These are phyloP conservation scores for Sinodicranocentrus sp. DNA, from an alignment of 2,888 invertebrate species.

Conservation along the genomic window DNA sequence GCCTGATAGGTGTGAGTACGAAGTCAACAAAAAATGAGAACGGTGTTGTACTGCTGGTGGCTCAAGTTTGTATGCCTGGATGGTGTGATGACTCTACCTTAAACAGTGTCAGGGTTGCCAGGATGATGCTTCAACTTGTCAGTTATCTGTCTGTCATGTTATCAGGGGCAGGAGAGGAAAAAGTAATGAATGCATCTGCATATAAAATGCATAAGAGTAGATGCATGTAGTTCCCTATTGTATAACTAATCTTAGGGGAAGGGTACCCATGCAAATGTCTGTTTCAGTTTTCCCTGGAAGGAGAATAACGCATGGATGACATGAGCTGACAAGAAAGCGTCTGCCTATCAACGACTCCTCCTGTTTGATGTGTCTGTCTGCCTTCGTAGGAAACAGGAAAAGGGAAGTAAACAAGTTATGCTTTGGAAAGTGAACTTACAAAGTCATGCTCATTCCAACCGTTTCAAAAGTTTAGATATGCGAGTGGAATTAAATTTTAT, in stretches of 20 bases:
- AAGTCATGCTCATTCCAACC: no score
- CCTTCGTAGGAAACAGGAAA: constrained; percentile 14
- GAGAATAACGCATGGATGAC: constrained; percentile 49
- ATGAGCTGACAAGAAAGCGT: constrained; percentile 50
- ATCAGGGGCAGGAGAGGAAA: constrained; percentile 35
- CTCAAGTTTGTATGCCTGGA: not conserved
- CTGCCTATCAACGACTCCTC: constrained; percentile 54
- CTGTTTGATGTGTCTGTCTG: constrained; percentile 9
- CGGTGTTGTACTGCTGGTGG: constrained; percentile 12
- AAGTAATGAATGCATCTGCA: constrained; percentile 34
- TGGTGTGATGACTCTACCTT: constrained; percentile 42
- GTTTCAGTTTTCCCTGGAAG: constrained; percentile 50
- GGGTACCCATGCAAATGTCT: constrained; percentile 14
- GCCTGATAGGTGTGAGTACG: constrained; percentile 5
- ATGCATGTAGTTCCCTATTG: not conserved
- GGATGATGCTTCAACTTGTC: constrained; percentile 63
- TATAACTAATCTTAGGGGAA: constrained; percentile 26
- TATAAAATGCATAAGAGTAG: constrained; percentile 2
- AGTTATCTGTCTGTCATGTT: constrained; percentile 66
- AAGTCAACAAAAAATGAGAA: constrained; percentile 11
- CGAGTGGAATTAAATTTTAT: no score
- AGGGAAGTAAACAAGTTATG: constrained; percentile 2
- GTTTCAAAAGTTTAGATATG: no score
- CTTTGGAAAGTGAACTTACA: no score
- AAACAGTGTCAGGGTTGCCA: constrained; percentile 56